Evolutionary conservation across 2,113 vertebrate genomes (phyloP), one percentile per base, ranked within the genome.

Genomic region (Chelonoidis abingdonii): DNA sequence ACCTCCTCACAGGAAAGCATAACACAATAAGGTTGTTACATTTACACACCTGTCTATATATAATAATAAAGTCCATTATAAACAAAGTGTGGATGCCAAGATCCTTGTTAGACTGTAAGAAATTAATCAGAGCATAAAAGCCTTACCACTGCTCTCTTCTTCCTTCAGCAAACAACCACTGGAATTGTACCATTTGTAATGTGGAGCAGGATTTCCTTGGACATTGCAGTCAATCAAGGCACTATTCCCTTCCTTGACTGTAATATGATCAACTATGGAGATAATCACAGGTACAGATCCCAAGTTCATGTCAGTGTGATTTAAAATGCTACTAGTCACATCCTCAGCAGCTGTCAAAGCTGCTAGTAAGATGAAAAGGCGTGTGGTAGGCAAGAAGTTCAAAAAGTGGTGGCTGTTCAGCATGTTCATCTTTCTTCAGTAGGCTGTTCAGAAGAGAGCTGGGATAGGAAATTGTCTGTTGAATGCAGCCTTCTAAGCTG

Each of bases 161-260:
- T 98, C 98, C 90, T 98, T 98, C 95, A 99, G 98, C 83, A 98
- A 97, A 80, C 38, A 97, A 65, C 99, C 99, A 0, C 99, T 98
- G 59, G 99, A 99, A 97, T 99, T 99, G 97, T 99, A 99, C 99
- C 99, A 99, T 84, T 98, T 98, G 92, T 99, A 98, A 3, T 57
- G 98, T 29, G 99, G 99, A 52, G 98, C 97, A 4, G 99, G 99
- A 24, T 98, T 97, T 88, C 99, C 99, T 21, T 98, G 98, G 95
- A 99, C 97, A 17, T 99, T 99, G 97, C 99, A 99, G 94, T 99
- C 98, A 35, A 99, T 99, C 98, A 99, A 98, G 92, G 98, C 99
- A 92, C 99, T 99, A 91, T 98, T 99, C 54, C 99, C 99, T 97
- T 99, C 99, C 69, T 99, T 99, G 97, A 98, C 99, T 72, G 99